Evolutionary conservation across 2,113 vertebrate species (phyloP).

Genomic region (Carassius carassius): DNA sequence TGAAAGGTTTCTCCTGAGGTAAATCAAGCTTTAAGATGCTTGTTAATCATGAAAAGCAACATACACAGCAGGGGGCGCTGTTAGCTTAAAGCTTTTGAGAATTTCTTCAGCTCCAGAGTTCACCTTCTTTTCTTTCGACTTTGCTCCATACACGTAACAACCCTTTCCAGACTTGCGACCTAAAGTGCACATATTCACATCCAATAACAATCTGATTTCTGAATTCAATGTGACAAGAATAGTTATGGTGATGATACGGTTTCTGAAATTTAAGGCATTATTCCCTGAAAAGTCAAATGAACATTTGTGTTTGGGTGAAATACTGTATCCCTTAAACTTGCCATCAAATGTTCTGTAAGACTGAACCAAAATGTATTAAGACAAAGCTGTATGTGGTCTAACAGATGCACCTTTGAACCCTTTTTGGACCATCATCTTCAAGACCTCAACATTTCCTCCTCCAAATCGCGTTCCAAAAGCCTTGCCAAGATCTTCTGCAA

Average conservation of each 20-base stretch:
- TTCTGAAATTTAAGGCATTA: no score
- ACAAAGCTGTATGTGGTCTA: neutral
- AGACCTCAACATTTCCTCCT: conserved; percentile 83
- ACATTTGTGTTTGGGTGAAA: no score
- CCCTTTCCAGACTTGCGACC: conserved; percentile 86
- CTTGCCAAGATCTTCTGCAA: conserved; percentile 90
- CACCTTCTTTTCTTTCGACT: conserved; percentile 75
- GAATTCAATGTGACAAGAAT: neutral
- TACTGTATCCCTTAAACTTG: no score
- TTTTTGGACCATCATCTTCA: conserved; percentile 87
- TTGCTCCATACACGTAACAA: conserved; percentile 81
- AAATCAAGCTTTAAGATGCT: neutral
- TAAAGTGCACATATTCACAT: conserved; percentile 54
- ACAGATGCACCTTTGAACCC: conserved; percentile 85
- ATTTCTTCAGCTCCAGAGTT: conserved; percentile 81
- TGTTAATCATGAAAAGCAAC: conserved; percentile 53
- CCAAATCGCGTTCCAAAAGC: conserved; percentile 90
- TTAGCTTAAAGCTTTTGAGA: conserved; percentile 73
- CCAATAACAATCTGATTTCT: neutral
- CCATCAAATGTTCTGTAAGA: neutral
- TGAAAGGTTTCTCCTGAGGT: neutral
- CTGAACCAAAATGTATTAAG: neutral
- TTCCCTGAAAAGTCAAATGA: no score
- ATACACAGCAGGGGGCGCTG: conserved; percentile 79
- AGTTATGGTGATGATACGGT: neutral